Evolutionary conservation across 2,797 vertebrate genomes (phyloP).

Genomic region (Chelon auratus): DNA sequence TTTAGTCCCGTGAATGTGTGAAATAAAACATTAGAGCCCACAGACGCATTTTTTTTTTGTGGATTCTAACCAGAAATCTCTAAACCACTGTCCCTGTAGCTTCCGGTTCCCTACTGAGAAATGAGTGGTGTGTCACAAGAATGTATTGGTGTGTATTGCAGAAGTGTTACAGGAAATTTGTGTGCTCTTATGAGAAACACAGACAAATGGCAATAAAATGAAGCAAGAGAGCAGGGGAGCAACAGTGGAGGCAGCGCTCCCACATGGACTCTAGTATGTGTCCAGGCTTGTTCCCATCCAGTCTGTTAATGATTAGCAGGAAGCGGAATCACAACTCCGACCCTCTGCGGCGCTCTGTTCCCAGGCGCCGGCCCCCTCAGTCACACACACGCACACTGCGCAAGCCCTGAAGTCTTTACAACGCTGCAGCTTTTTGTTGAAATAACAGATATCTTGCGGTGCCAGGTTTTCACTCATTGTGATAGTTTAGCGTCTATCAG

Average conservation of each 20-base stretch:
- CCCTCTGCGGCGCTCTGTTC: conserved; percentile 11
- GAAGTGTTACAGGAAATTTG: conserved; percentile 40
- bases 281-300: conserved; percentile 64
- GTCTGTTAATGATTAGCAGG: conserved; percentile 74
- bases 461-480: conserved; percentile 10
- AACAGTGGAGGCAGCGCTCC: conserved; percentile 30
- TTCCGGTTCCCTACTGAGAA: conserved; percentile 59
- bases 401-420: conserved; percentile 21
- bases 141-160: conserved; percentile 24
- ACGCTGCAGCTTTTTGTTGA: conserved; percentile 14
- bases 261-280: conserved; percentile 43
- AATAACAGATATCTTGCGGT: conserved; percentile 11
- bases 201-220: conserved; percentile 41
- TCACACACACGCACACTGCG: background rate
- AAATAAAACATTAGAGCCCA: background rate
- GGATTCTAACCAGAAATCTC: conserved; percentile 38
- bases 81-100: conserved; percentile 29
- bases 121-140: conserved; percentile 31
- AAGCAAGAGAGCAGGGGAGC: conserved; percentile 25
- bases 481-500: background rate
- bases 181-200: conserved; percentile 33
- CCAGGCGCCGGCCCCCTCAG: background rate
- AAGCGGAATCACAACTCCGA: conserved; percentile 38
- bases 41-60: conserved; percentile 1
- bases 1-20: background rate